Conservation (phyloP, 2,888 invertebrate genomes). For the Drosophila neoperkinsi region DNA sequence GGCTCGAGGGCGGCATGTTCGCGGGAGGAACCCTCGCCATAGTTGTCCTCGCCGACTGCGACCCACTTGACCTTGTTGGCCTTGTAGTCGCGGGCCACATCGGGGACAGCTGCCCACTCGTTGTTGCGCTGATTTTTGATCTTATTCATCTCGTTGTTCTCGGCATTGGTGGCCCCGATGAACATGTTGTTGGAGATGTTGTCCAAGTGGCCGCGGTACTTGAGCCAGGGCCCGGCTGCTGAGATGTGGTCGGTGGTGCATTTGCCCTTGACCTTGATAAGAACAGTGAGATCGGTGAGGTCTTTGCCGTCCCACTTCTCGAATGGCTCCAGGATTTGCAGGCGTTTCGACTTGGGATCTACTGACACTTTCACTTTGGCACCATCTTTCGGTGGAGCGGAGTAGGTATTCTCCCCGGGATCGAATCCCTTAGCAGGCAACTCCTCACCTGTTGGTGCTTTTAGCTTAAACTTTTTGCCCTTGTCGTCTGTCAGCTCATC, state of each 20-base stretch:
- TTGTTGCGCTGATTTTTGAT: slow-evolving; percentile 95
- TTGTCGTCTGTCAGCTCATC: slow-evolving; percentile 93
- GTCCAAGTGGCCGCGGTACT: slow-evolving; percentile 99
- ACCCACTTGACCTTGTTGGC: slow-evolving; percentile 94
- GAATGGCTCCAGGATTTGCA: slow-evolving; percentile 97
- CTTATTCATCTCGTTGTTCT: slow-evolving; percentile 96
- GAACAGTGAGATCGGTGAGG: slow-evolving; percentile 93
- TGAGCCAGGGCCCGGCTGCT: slow-evolving; percentile 99
- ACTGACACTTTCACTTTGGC: slow-evolving; percentile 90
- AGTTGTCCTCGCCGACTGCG: slow-evolving; percentile 94
- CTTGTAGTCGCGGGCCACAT: slow-evolving; percentile 97
- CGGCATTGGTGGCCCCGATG: slow-evolving; percentile 95
- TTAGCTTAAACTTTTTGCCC: slow-evolving; percentile 95
- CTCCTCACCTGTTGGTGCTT: slow-evolving; percentile 94
- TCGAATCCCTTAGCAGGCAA: slow-evolving; percentile 97
- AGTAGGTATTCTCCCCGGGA: slow-evolving; percentile 97
- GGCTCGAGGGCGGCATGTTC: slow-evolving; percentile 99
- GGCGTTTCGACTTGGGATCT: slow-evolving; percentile 93
- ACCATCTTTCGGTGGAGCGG: slow-evolving; percentile 89
- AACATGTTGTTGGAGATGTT: slow-evolving; percentile 99
- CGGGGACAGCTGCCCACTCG: slow-evolving; percentile 96
- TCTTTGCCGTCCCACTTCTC: slow-evolving; percentile 98
- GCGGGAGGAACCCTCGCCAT: slow-evolving; percentile 95
- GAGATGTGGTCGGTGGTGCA: slow-evolving; percentile 99
- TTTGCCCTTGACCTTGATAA: slow-evolving; percentile 99